Percentiles rank a stretch among this genome's conserved stretches.
Evolutionary conservation across 1,140 invertebrate genomes (phyloP).

Genomic region (Cydia fagiglandana): DNA sequence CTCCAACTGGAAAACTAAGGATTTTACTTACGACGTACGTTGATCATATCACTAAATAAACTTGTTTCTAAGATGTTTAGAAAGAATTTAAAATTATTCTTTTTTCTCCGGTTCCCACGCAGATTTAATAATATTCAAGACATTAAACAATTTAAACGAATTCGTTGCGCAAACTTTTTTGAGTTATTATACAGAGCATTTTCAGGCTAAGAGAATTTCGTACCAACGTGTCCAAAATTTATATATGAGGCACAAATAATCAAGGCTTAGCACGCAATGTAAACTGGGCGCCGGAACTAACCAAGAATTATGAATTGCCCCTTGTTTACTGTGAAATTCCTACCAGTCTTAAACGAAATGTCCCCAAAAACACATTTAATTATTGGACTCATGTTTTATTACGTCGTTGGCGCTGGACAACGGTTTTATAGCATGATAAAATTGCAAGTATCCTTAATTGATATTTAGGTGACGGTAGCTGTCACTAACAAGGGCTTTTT

Average conservation of each 20-base stretch:
- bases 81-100: too few species aligned
- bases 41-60: too few species aligned
- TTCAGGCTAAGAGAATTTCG: not conserved
- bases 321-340: conserved; percentile 2
- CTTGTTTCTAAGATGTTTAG: too few species aligned
- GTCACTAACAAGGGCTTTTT: conserved; percentile 6
- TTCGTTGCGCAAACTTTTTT: too few species aligned
- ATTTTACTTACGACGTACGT: too few species aligned
- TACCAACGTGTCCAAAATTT: not conserved
- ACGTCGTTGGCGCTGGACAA: conserved; percentile 21
- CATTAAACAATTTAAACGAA: too few species aligned
- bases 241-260: not conserved
- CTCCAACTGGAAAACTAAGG: too few species aligned
- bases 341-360: not conserved
- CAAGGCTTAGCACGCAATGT: conserved; percentile 17
- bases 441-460: conserved; percentile 29
- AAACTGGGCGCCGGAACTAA: not conserved
- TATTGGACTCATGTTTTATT: conserved; percentile 30
- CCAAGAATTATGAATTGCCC: not conserved
- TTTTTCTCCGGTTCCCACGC: too few species aligned
- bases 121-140: too few species aligned
- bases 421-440: conserved; percentile 23
- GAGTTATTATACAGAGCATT: not conserved
- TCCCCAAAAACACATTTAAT: conserved; percentile 13
- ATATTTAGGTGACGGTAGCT: conserved; percentile 21